These are phyloP conservation scores for Scaptodrosophila latifasciaeformis DNA, from an alignment of 2,888 invertebrate genomes.

Conservation along the genomic window DNA sequence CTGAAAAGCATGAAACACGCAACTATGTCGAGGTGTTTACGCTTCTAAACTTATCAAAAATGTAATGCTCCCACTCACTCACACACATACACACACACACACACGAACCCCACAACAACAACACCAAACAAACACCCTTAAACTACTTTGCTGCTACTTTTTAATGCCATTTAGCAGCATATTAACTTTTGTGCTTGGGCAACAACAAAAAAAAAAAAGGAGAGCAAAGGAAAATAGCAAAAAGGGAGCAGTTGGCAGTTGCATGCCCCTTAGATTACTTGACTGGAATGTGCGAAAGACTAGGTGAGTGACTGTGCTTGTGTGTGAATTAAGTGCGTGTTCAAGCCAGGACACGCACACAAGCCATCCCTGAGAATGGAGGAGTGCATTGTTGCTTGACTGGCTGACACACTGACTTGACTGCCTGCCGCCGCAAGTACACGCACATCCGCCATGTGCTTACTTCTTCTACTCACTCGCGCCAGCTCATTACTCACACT, in stretches of 20 bases:
- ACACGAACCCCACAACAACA: no score
- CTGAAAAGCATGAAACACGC: conserved; percentile 37
- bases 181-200: conserved; percentile 63
- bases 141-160: conserved; percentile 23
- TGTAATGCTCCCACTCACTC: conserved; percentile 29
- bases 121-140: background rate
- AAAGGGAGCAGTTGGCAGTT: conserved; percentile 2
- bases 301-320: background rate
- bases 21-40: conserved; percentile 63
- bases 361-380: no score
- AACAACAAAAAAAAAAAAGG: background rate
- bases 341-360: conserved; percentile 53
- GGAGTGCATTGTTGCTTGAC: conserved; percentile 4
- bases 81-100: no score
- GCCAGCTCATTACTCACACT: conserved; percentile 36
- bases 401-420: conserved; percentile 47
- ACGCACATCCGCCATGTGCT: background rate
- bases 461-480: conserved; percentile 14
- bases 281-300: conserved; percentile 34
- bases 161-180: conserved; percentile 68
- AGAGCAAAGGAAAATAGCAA: background rate
- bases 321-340: conserved; percentile 57
- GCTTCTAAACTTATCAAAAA: conserved; percentile 52
- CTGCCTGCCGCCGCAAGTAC: background rate
- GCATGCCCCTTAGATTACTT: conserved; percentile 37